phyloP scores from a whole-genome alignment of 2,888 invertebrate species.

The Eristalinus sepulchralis region DNA sequence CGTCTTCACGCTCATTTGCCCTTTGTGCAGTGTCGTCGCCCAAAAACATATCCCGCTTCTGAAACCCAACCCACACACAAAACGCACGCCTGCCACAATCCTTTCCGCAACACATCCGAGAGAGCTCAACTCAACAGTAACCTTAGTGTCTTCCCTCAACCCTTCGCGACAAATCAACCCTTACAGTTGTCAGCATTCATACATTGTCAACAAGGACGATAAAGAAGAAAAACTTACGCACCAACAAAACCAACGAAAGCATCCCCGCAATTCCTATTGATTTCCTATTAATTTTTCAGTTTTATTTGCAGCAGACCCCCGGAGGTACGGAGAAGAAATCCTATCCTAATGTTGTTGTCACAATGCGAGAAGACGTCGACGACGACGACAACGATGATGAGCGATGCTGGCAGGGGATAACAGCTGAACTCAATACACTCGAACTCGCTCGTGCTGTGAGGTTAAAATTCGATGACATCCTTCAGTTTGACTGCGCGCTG shows the following conservation, averaged over 20 bases:
- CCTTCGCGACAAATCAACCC: constrained; percentile 60
- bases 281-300: constrained; percentile 69
- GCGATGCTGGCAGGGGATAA: constrained; percentile 53
- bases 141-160: constrained; percentile 61
- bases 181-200: constrained; percentile 66
- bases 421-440: constrained; percentile 54
- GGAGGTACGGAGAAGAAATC: neutral
- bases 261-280: constrained; percentile 66
- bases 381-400: constrained; percentile 23
- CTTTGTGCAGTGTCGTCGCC: constrained; percentile 23
- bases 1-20: constrained; percentile 7
- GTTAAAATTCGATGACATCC: constrained; percentile 66
- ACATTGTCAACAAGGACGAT: constrained; percentile 37
- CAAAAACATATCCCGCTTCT: neutral
- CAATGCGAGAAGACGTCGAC: constrained; percentile 16
- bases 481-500: constrained; percentile 61
- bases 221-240: constrained; percentile 50
- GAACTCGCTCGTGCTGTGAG: constrained; percentile 26
- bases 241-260: constrained; percentile 58
- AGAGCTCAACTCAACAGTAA: constrained; percentile 54
- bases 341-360: constrained; percentile 56
- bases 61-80: neutral
- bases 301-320: constrained; percentile 38
- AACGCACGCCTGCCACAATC: neutral
- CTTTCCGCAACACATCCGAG: constrained; percentile 4